phyloP scores from a whole-genome alignment of 2,888 invertebrate genomes.

The Callyntrura guangdongensis region DNA sequence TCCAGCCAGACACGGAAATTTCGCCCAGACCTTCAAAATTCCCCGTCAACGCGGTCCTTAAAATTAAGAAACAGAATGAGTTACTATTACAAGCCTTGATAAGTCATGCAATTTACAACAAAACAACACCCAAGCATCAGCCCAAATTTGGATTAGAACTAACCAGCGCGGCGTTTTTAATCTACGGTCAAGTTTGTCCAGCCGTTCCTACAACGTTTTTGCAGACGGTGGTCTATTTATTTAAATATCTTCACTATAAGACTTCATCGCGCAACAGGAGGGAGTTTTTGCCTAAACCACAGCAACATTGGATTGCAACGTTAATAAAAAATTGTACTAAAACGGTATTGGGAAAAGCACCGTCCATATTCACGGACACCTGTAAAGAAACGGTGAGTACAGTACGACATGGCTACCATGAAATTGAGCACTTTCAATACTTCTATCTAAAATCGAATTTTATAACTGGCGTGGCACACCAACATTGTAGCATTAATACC shows the following conservation, averaged over 20 bases:
- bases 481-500: no score
- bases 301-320: conserved; percentile 70
- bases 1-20: background rate
- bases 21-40: background rate
- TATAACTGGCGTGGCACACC: no score
- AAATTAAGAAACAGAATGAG: conserved; percentile 57
- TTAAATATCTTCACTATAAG: conserved; percentile 45
- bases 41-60: background rate
- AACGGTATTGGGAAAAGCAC: background rate
- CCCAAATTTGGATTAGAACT: conserved; percentile 65
- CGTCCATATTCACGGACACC: background rate
- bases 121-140: conserved; percentile 10
- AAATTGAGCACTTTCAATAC: background rate
- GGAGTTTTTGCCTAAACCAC: conserved; percentile 28
- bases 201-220: conserved; percentile 54
- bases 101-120: conserved; percentile 6
- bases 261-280: conserved; percentile 56
- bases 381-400: conserved; percentile 70
- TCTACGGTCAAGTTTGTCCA: conserved; percentile 63
- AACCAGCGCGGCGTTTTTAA: background rate
- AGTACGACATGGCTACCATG: background rate
- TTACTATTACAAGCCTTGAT: conserved; percentile 30
- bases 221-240: conserved; percentile 47
- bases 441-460: no score
- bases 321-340: conserved; percentile 60